Conservation (phyloP, 2,888 invertebrate genomes). For the Campoletis raptor region DNA sequence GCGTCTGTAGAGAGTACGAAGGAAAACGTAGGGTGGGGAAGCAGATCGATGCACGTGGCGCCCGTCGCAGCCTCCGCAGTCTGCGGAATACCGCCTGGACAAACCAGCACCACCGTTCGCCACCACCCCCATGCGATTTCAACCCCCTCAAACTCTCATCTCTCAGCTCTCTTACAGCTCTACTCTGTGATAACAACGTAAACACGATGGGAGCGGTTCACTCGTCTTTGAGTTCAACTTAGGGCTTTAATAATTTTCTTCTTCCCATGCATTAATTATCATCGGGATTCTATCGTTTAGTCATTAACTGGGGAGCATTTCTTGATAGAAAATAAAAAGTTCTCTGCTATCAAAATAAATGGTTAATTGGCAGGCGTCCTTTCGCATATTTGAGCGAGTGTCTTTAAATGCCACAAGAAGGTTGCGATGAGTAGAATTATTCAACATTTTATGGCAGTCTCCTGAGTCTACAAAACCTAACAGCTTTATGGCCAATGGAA, state of each 20-base stretch:
- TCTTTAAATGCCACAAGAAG: not conserved
- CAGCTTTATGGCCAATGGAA: not conserved
- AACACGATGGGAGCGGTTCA: constrained; percentile 59
- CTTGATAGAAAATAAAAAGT: not conserved
- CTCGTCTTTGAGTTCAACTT: constrained; percentile 31
- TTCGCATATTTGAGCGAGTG: too few relatives aligned
- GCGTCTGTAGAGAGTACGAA: constrained; percentile 47
- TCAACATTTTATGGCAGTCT: not conserved
- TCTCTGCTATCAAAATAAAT: not conserved
- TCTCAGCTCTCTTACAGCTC: constrained; percentile 5
- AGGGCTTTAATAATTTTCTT: constrained; percentile 50
- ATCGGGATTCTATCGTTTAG: not conserved
- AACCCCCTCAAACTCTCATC: constrained; percentile 38
- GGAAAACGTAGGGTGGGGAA: constrained; percentile 64
- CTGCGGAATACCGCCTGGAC: constrained; percentile 72
- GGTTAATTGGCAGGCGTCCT: not conserved
- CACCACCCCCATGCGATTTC: constrained; percentile 25
- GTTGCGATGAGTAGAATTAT: not conserved
- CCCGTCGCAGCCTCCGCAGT: constrained; percentile 82
- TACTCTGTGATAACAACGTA: constrained; percentile 70
- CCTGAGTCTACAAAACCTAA: not conserved
- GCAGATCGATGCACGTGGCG: constrained; percentile 83
- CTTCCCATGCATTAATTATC: not conserved
- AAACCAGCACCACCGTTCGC: constrained; percentile 53
- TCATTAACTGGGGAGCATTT: not conserved